A percentile compares a stretch with the other conserved stretches of the same genome.
Evolutionary conservation across 1,140 invertebrate genomes (phyloP).

Genomic region (Monomorium pharaonis): DNA sequence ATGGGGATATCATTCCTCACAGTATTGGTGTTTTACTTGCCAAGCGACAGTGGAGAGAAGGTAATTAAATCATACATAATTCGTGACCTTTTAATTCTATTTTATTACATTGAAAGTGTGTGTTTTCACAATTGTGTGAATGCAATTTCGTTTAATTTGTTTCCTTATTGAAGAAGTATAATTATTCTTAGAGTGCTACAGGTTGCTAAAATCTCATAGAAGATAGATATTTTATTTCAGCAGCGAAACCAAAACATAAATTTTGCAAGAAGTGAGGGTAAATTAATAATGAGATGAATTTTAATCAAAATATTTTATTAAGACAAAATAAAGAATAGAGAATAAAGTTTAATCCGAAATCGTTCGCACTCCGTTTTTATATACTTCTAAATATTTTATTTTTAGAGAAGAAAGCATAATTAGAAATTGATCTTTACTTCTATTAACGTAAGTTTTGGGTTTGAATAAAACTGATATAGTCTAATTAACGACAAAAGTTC

Average conservation of each 20-base stretch:
- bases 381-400: not conserved
- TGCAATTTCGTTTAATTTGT: not conserved
- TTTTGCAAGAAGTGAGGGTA: not conserved
- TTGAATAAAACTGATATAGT: not conserved
- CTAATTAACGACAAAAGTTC: not conserved
- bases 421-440: not conserved
- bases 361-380: not conserved
- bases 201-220: not conserved
- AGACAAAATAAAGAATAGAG: not conserved
- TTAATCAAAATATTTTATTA: not conserved
- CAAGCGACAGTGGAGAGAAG: constrained; percentile 99
- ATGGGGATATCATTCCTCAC: constrained; percentile 99
- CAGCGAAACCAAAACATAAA: not conserved
- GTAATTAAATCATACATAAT: constrained; percentile 86
- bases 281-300: no score
- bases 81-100: not conserved
- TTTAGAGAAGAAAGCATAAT: not conserved
- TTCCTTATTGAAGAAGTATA: not conserved
- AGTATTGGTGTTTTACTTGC: constrained; percentile 99
- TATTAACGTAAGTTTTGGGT: not conserved
- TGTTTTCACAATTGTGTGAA: not conserved
- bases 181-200: not conserved
- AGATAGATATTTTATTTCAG: not conserved
- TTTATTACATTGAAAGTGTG: not conserved
- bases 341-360: not conserved